Percentiles rank a stretch among this genome's conserved stretches.
Evolutionary conservation across 2,797 vertebrate species (phyloP).

Genomic region (Sebastes reedi): DNA sequence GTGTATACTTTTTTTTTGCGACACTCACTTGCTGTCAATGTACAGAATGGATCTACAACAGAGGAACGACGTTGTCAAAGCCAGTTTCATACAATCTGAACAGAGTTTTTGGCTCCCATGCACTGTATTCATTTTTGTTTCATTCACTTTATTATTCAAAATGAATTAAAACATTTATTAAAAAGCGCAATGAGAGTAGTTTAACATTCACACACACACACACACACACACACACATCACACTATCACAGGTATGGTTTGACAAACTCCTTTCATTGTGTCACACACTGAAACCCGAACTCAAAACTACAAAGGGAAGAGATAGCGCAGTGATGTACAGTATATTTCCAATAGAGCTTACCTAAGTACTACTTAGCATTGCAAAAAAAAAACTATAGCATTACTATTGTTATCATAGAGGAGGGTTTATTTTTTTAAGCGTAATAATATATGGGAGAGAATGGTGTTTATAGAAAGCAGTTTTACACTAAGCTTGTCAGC

Average conservation of each 20-base stretch:
- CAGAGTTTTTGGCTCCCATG: conserved; percentile 64
- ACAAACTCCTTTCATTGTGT: conserved; percentile 53
- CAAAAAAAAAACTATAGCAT: conserved; percentile 82
- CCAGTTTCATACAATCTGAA: conserved; percentile 68
- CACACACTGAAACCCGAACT: conserved; percentile 72
- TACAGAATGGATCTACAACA: conserved; percentile 56
- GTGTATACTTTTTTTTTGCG: conserved; percentile 58
- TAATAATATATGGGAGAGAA: conserved; percentile 87
- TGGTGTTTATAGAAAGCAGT: conserved; percentile 82
- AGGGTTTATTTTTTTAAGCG: conserved; percentile 87
- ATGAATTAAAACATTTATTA: conserved; percentile 52
- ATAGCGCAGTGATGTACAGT: conserved; percentile 69
- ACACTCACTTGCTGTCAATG: conserved; percentile 54
- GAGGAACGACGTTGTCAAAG: conserved; percentile 48
- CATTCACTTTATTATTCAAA: conserved; percentile 67
- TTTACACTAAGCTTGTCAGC: conserved; percentile 82
- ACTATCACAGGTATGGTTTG: conserved; percentile 36
- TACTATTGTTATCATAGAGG: conserved; percentile 86
- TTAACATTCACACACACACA: conserved; percentile 31
- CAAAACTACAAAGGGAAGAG: conserved; percentile 74
- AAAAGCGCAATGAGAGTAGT: conserved; percentile 51
- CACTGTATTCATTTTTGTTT: conserved; percentile 69
- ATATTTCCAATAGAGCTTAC: conserved; percentile 84
- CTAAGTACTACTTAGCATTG: conserved; percentile 83
- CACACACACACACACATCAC: conserved; percentile 16